Percentiles rank a stretch among this genome's conserved stretches.
These are phyloP conservation scores for Pseudopodoces humilis DNA, from an alignment of 2,113 vertebrate species.

Conservation along the genomic window DNA sequence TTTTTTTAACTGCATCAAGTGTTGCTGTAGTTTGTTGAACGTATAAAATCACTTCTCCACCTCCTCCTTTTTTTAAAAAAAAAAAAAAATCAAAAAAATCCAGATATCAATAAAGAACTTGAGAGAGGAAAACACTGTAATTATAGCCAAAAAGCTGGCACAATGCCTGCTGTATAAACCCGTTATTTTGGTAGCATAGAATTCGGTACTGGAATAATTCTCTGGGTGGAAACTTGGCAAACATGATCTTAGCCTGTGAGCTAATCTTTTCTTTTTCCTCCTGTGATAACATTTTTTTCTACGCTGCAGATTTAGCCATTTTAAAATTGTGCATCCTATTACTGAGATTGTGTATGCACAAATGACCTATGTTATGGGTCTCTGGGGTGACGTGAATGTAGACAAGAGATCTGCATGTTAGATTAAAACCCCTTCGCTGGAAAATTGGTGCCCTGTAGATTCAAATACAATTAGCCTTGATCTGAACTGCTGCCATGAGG, in stretches of 20 bases:
- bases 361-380: constrained; percentile 65
- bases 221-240: constrained; percentile 71
- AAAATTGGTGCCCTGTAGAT: constrained; percentile 67
- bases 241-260: constrained; percentile 56
- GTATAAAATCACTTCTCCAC: constrained; percentile 31
- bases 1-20: constrained; percentile 38
- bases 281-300: constrained; percentile 60
- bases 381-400: constrained; percentile 62
- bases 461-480: constrained; percentile 52
- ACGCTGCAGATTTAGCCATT: constrained; percentile 48
- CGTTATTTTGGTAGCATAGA: constrained; percentile 66
- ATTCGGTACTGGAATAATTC: constrained; percentile 64
- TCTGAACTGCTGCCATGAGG: not conserved
- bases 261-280: constrained; percentile 53
- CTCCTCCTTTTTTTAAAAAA: not conserved
- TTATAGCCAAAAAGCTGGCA: constrained; percentile 69
- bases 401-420: constrained; percentile 67
- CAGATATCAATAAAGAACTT: constrained; percentile 62
- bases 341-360: constrained; percentile 60
- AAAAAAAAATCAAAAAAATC: not conserved
- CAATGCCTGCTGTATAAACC: constrained; percentile 57
- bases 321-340: constrained; percentile 66
- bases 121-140: constrained; percentile 68
- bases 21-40: constrained; percentile 50
- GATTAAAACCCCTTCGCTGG: constrained; percentile 66